Base-by-base conservation (phyloP, 2,888 invertebrate genomes). In the Prenolepis imparis region DNA sequence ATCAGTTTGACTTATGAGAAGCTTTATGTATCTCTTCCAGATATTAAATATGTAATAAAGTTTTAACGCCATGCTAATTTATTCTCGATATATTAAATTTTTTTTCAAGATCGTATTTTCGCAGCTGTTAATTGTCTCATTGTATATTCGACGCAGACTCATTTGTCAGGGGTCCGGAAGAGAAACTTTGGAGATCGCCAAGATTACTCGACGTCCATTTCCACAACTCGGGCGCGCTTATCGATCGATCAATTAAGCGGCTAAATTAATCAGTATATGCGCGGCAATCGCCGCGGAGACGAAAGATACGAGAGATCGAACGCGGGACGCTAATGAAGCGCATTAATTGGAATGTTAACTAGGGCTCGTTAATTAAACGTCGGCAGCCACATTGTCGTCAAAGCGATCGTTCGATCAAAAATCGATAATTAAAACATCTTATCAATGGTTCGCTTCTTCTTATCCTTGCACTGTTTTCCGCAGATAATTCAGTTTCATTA, bases 301-400 rank as follows among this genome's bases (percentile, higher is more conserved):
- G 44, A 21, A 32, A 21, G 68, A 77, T 77, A 57, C 61, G 48
- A 39, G 24, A 36, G 52, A 81, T 57, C 68, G 63, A 18, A 32
- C 59, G 59, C 32, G 61, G 59, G 55, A 55, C 48, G 86, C 83
- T 89, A 87, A 89, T 89, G 86, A 87, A 86, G 44, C 82, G 73
- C 52, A 81, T 88, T 89, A 86, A 89, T 89, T 89, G 88, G 86
- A 88, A 70, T 63, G 75, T 86, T 84, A 83, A 84, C 74, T 75
- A 68, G 66, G 24, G 28, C 32, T 24, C 61, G 84, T 73, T 89
- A 87, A 87, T 89, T 86, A 85, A 87, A 66, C 57, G 72, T 28
- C n/a, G 52, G 61, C 32, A 21, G 48, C 57, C 36, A 66, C 41
- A 57, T 57, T 39, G 67, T 77, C 80, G 80, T 75, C 75, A 77